Conservation (phyloP, 2,113 vertebrate genomes). For the Mastomys coucha region DNA sequence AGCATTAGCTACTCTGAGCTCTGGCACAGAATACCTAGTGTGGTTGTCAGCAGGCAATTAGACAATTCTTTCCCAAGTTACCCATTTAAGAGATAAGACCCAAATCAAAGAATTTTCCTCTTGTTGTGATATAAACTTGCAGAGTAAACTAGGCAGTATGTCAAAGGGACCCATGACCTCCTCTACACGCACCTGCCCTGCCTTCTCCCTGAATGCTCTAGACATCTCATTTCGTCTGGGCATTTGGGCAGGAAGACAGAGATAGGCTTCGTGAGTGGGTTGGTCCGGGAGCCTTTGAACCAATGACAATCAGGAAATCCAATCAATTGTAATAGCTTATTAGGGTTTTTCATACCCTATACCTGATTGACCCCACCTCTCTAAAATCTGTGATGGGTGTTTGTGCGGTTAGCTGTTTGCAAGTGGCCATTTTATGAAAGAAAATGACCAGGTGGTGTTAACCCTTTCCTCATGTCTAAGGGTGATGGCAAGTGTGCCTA, state of each 20-base stretch:
- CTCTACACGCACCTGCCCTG: slow-evolving; percentile 79
- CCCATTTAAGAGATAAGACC: not conserved
- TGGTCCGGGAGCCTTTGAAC: slow-evolving; percentile 83
- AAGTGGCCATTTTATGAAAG: slow-evolving; percentile 94
- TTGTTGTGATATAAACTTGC: slow-evolving; percentile 15
- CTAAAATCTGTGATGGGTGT: slow-evolving; percentile 93
- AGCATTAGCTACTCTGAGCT: not conserved
- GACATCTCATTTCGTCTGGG: slow-evolving; percentile 68
- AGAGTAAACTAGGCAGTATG: slow-evolving; percentile 60
- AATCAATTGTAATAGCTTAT: not conserved
- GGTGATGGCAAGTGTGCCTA: slow-evolving; percentile 73
- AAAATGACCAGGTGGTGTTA: slow-evolving; percentile 84
- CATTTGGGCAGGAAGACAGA: slow-evolving; percentile 87
- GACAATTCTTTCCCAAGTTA: not conserved
- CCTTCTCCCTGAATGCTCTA: slow-evolving; percentile 87
- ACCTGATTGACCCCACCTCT: slow-evolving; percentile 75
- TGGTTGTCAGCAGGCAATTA: not conserved
- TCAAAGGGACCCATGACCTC: slow-evolving; percentile 85
- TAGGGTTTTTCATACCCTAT: not conserved
- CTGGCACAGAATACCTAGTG: not conserved
- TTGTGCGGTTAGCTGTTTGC: slow-evolving; percentile 95
- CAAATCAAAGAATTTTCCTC: not conserved
- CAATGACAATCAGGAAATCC: slow-evolving; percentile 50
- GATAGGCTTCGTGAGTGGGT: slow-evolving; percentile 78
- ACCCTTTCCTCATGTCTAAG: slow-evolving; percentile 86